Conservation (phyloP, 2,113 vertebrate genomes). For the Shinisaurus crocodilurus region DNA sequence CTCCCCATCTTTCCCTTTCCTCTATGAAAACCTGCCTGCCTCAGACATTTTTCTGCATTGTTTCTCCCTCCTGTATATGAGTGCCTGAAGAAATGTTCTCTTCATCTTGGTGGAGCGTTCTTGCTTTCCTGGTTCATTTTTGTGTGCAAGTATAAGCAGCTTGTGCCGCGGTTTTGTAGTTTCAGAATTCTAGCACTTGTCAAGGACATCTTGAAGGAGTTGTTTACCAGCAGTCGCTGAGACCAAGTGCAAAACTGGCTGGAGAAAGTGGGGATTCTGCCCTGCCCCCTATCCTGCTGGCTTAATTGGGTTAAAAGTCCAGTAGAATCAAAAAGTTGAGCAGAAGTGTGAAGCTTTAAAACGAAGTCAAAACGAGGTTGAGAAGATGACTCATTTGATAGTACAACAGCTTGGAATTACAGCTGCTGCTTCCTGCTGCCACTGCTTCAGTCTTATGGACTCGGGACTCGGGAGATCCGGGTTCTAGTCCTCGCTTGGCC, state of each 20-base stretch:
- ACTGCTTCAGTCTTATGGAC: not conserved
- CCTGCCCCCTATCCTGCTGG: not conserved
- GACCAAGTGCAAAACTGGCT: not conserved
- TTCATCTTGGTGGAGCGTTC: not conserved
- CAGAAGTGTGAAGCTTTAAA: not conserved
- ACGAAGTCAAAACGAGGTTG: not conserved
- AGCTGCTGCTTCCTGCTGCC: not conserved
- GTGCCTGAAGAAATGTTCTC: not conserved
- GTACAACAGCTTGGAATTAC: not conserved
- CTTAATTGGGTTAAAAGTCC: not conserved
- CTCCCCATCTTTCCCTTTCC: not conserved
- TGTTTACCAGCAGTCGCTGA: not conserved
- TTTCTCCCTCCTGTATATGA: not conserved
- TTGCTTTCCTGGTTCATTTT: not conserved
- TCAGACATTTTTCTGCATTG: not conserved
- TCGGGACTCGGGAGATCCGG: too few relatives aligned
- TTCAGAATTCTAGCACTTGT: not conserved
- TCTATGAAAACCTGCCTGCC: not conserved
- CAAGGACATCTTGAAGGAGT: not conserved
- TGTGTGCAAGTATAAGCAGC: not conserved
- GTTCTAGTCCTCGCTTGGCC: too few relatives aligned
- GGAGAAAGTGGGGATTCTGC: not conserved
- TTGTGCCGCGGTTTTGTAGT: not conserved
- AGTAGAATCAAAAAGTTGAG: not conserved
- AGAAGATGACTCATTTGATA: not conserved